These are phyloP conservation scores for Fragum whitleyi DNA, from an alignment of 2,888 invertebrate genomes.

Conservation along the genomic window DNA sequence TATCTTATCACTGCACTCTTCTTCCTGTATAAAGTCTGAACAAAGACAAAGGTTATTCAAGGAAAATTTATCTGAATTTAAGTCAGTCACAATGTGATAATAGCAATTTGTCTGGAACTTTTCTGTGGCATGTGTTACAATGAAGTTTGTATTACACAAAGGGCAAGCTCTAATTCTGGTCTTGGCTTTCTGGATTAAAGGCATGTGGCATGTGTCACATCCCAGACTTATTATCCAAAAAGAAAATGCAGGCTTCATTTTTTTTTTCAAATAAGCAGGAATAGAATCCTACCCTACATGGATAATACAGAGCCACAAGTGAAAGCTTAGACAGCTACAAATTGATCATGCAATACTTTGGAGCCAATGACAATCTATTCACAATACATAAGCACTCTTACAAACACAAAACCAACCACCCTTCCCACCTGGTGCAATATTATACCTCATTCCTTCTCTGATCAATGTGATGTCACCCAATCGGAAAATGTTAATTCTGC, in stretches of 20 bases:
- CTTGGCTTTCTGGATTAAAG: background rate
- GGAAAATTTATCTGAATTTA: slow-evolving; percentile 2
- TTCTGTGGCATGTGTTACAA: background rate
- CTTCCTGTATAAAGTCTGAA: background rate
- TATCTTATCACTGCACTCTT: background rate
- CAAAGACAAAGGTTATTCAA: background rate
- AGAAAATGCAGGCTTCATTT: background rate
- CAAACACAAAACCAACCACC: no score
- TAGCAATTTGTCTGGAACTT: background rate
- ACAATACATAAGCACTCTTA: no score
- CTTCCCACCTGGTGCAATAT: no score
- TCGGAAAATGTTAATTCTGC: no score
- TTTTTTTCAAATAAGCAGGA: no score
- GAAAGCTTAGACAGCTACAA: no score
- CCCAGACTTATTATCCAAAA: background rate
- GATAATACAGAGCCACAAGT: no score
- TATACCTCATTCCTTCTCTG: no score
- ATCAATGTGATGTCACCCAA: no score
- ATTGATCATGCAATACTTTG: no score
- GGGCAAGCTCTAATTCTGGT: background rate
- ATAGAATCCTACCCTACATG: no score
- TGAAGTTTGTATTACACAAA: background rate
- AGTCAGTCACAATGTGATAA: slow-evolving; percentile 4
- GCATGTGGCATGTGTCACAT: background rate
- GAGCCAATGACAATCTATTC: no score